Percentiles rank a stretch among this genome's conserved stretches.
Conservation (phyloP, 1,140 invertebrate genomes). For the Leptopilina clavipes region DNA sequence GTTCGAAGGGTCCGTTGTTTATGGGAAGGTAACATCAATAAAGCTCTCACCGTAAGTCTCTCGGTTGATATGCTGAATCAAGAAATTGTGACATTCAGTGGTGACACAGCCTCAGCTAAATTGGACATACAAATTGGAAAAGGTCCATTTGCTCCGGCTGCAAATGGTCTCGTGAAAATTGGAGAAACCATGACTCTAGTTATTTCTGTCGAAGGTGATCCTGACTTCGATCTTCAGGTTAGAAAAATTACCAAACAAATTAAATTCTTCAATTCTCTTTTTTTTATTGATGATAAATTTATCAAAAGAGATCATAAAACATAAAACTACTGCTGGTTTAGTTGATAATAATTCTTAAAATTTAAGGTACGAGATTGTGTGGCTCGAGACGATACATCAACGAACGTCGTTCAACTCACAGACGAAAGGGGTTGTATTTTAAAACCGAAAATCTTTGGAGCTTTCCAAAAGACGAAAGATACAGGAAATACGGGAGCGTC, state of each 20-base stretch:
- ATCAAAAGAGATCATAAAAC: too few relatives aligned
- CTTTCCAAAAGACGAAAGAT: constrained; percentile 86
- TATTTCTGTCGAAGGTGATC: constrained; percentile 86
- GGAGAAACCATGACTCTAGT: constrained; percentile 89
- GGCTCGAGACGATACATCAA: constrained; percentile 80
- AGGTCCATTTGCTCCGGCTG: constrained; percentile 85
- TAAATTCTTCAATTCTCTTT: background rate
- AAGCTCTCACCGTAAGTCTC: constrained; percentile 83
- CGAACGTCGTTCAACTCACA: constrained; percentile 82
- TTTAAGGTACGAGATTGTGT: constrained; percentile 83
- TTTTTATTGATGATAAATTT: too few relatives aligned
- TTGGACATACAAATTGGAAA: constrained; percentile 87
- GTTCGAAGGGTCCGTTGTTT: constrained; percentile 85
- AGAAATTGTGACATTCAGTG: constrained; percentile 87
- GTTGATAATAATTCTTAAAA: background rate
- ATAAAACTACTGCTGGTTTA: too few relatives aligned
- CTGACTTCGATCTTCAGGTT: constrained; percentile 85
- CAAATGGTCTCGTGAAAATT: constrained; percentile 87
- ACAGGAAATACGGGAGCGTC: constrained; percentile 84
- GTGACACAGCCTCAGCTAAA: constrained; percentile 86
- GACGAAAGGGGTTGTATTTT: constrained; percentile 87
- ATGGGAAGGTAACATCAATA: constrained; percentile 87
- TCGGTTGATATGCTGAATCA: constrained; percentile 88
- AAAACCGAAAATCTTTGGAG: constrained; percentile 88
- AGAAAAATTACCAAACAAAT: constrained; percentile 19